These are phyloP conservation scores for Pachydiplax longipennis DNA, from an alignment of 2,888 invertebrate species.

Conservation along the genomic window DNA sequence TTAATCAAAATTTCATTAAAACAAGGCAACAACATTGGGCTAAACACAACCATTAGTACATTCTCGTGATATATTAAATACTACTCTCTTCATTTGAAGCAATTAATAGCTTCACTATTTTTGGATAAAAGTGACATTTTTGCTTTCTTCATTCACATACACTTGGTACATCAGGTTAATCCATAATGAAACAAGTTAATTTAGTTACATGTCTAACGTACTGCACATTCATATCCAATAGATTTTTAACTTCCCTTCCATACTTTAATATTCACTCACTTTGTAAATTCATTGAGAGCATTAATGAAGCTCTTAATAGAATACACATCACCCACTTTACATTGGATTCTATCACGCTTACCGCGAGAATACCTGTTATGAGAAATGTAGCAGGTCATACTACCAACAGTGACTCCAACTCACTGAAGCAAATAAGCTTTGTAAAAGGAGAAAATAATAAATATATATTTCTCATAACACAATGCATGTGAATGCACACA, in stretches of 20 bases:
- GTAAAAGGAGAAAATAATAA: background rate
- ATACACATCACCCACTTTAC: slow-evolving; percentile 20
- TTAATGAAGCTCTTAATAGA: background rate
- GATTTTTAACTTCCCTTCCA: slow-evolving; percentile 2
- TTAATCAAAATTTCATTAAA: slow-evolving; percentile 43
- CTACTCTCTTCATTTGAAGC: slow-evolving; percentile 41
- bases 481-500: slow-evolving; percentile 15
- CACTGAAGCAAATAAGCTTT: background rate
- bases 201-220: slow-evolving; percentile 17
- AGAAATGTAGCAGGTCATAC: slow-evolving; percentile 37
- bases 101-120: slow-evolving; percentile 35
- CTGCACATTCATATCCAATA: slow-evolving; percentile 2
- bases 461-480: background rate
- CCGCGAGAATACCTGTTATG: slow-evolving; percentile 39
- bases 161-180: slow-evolving; percentile 22
- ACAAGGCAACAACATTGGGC: slow-evolving; percentile 44
- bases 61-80: slow-evolving; percentile 29
- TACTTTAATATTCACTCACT: slow-evolving; percentile 2
- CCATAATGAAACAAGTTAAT: slow-evolving; percentile 28
- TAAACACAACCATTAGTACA: slow-evolving; percentile 45
- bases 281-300: background rate
- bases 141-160: slow-evolving; percentile 19
- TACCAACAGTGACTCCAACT: slow-evolving; percentile 8
- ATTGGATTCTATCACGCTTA: slow-evolving; percentile 42
- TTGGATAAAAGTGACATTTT: slow-evolving; percentile 26